Evolutionary conservation across 2,888 invertebrate species (phyloP), one percentile per base, ranked within the genome.

Genomic region (Boloria euphrosyne): DNA sequence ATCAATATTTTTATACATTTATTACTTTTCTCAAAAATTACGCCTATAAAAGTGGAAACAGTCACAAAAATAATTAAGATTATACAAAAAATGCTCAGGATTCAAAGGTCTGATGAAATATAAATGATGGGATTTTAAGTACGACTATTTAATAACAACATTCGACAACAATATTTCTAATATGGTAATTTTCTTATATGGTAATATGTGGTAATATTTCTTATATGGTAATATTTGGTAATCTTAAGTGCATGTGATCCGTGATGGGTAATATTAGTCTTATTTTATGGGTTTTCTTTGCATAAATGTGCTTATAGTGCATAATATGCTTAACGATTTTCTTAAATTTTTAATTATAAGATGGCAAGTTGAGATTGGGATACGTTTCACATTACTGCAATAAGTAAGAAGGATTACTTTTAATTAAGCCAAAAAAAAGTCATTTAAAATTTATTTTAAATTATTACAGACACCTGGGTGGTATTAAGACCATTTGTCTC

Each of bases 311-410:
- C 72, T 73, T 72, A 74, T 31, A 54, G 65, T 70, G 70, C 65
- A 47, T 63, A 60, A 69, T 65, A 59, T 53, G 58, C 13, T 22
- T 69, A 74, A 68, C 79, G 76, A 80, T 81, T 81, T 80, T 78
- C 13, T 27, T 14, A 38, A 59, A 59, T 14, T 59, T n/a, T 59
- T 59, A 17, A 49, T 49, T 59, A 31, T 31, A 49, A 16, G 13
- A 13, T 59, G 49, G 17, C 57, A 13, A 57, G 46, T 57, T 57
- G 57, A 57, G 57, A 57, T 57, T 57, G 46, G 13, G 2, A 31
- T 31, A 31, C 31, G 6, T 5, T 22, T 18, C 2, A 51, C 14
- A 14, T 31, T 7, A 1, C 6, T 27, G 6, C 6, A 4, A 0
- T 22, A 22, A n/a, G n/a, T n/a, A n/a, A n/a, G n/a, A n/a, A n/a